phyloP scores from a whole-genome alignment of 2,797 vertebrate species.

The Sebastes variabilis region DNA sequence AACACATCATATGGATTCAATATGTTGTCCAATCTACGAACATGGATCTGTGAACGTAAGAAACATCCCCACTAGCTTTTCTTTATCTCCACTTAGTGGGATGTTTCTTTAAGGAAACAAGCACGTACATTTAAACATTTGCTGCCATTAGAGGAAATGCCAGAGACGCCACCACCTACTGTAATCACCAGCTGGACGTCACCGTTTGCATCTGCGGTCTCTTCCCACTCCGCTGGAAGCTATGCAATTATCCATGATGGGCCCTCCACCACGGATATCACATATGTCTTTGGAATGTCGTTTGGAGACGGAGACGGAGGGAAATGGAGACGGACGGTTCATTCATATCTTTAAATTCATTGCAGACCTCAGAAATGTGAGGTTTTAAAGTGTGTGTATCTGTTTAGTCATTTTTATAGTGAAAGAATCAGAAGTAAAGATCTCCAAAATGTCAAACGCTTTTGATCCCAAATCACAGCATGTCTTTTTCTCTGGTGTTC shows the following conservation, averaged over 20 bases:
- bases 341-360: not conserved
- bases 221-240: constrained; percentile 8
- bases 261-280: constrained; percentile 11
- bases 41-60: not conserved
- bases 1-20: too few species aligned
- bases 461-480: too few species aligned
- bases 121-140: not conserved
- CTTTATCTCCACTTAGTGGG: not conserved
- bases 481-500: too few species aligned
- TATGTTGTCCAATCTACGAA: too few species aligned
- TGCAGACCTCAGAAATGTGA: not conserved
- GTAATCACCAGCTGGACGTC: not conserved
- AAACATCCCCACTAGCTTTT: not conserved
- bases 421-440: too few species aligned
- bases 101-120: not conserved
- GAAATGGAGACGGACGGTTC: not conserved
- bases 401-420: too few species aligned
- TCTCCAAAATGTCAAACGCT: too few species aligned
- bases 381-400: too few species aligned
- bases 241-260: constrained; percentile 42
- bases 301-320: not conserved
- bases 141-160: constrained; percentile 37
- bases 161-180: constrained; percentile 31
- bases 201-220: constrained; percentile 35
- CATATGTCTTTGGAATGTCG: constrained; percentile 26